phyloP scores from a whole-genome alignment of 2,888 invertebrate species.

The Dastarcus helophoroides region DNA sequence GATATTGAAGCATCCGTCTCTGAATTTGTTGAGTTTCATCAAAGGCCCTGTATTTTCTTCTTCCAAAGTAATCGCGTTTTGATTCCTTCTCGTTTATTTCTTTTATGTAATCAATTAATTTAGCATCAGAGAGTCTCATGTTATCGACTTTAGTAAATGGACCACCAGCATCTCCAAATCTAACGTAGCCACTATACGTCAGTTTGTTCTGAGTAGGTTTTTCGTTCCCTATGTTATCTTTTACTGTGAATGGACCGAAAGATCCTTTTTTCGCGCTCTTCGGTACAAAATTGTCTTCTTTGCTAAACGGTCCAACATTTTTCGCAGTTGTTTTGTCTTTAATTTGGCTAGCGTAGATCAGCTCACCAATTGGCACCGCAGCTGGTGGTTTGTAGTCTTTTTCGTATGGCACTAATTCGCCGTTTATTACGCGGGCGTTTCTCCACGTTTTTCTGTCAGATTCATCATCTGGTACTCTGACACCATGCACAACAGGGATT shows the following conservation, averaged over 20 bases:
- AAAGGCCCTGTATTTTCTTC: conserved; percentile 35
- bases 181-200: conserved; percentile 15
- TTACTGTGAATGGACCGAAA: conserved; percentile 48
- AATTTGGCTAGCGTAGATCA: conserved; percentile 38
- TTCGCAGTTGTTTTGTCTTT: conserved; percentile 15
- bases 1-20: conserved; percentile 59
- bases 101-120: conserved; percentile 54
- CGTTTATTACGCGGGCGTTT: conserved; percentile 79
- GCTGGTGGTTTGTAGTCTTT: conserved; percentile 55
- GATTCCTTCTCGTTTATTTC: conserved; percentile 55
- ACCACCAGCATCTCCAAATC: conserved; percentile 38
- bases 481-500: conserved; percentile 70
- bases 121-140: conserved; percentile 40
- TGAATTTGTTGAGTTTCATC: conserved; percentile 46
- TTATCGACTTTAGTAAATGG: conserved; percentile 54
- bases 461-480: conserved; percentile 72
- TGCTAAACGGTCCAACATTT: conserved; percentile 49
- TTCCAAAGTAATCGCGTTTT: conserved; percentile 48
- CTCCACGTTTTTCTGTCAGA: conserved; percentile 72
- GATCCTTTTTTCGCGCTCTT: conserved; percentile 9
- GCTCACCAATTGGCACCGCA: conserved; percentile 46
- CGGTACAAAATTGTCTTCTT: conserved; percentile 24
- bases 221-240: conserved; percentile 38
- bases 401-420: conserved; percentile 65
- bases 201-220: conserved; percentile 16